These are phyloP conservation scores for Osmerus eperlanus DNA, from an alignment of 2,113 vertebrate species.

Conservation along the genomic window DNA sequence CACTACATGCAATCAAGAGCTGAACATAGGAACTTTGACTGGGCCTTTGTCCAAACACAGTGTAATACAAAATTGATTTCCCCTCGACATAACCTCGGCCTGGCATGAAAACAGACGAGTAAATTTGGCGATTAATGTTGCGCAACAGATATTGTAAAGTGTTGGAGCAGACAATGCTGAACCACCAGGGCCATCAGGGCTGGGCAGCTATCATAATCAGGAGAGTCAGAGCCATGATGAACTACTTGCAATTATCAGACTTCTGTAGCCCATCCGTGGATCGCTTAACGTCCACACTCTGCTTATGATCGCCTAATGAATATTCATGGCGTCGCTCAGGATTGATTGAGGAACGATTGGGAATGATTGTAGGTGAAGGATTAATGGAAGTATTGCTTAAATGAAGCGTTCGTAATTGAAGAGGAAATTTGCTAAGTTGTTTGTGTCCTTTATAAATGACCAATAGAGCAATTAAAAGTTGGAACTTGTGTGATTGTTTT, in stretches of 20 bases:
- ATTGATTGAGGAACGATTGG: constrained; percentile 15
- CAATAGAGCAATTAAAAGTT: no score
- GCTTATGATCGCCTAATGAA: constrained; percentile 34
- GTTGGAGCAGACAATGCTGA: constrained; percentile 6
- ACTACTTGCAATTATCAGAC: constrained; percentile 45
- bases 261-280: constrained; percentile 12
- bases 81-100: constrained; percentile 23
- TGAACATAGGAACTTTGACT: constrained; percentile 44
- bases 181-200: constrained; percentile 8
- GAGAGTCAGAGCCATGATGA: constrained; percentile 33
- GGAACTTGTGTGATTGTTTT: not conserved
- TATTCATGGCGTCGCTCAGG: constrained; percentile 36
- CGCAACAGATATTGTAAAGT: constrained; percentile 17
- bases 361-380: constrained; percentile 23
- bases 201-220: constrained; percentile 27
- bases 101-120: constrained; percentile 32
- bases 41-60: constrained; percentile 47
- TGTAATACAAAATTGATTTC: constrained; percentile 55
- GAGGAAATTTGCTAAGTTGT: no score
- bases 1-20: constrained; percentile 55
- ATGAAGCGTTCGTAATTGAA: no score
- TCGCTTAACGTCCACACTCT: constrained; percentile 30
- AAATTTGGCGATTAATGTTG: constrained; percentile 45
- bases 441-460: no score
- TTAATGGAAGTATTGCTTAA: constrained; percentile 19